Evolutionary conservation across 2,113 vertebrate species (phyloP).

Genomic region (Emydura subglobosa): DNA sequence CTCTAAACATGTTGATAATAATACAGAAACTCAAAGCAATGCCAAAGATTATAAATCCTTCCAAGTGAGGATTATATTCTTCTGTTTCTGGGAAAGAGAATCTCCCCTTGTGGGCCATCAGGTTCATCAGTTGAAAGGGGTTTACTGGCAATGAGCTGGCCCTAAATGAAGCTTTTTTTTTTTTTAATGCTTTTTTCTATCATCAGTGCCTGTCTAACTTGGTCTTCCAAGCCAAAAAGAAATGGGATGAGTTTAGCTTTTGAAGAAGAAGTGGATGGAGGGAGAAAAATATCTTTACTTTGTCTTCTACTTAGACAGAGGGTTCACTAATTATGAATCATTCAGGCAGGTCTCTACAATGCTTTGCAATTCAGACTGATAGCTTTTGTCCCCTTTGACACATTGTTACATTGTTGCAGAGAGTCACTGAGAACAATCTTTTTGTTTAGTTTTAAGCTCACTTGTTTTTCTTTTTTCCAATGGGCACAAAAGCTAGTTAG

Average conservation of each 20-base stretch:
- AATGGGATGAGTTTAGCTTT: background rate
- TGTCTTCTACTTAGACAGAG: background rate
- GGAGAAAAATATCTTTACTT: background rate
- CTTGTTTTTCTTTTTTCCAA: fast-evolving
- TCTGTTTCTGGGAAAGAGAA: background rate
- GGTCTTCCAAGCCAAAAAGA: background rate
- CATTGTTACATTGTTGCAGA: background rate
- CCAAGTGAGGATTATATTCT: background rate
- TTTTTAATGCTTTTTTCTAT: background rate
- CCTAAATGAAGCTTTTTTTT: background rate
- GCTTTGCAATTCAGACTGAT: background rate
- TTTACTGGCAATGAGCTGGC: background rate
- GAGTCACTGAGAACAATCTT: background rate
- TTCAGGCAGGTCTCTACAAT: background rate
- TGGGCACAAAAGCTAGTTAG: background rate
- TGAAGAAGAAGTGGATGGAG: background rate
- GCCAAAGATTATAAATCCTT: background rate
- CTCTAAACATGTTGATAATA: background rate
- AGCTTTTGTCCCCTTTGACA: background rate
- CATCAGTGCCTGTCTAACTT: background rate
- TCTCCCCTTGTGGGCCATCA: background rate
- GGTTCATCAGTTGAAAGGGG: background rate
- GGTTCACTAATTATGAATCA: background rate
- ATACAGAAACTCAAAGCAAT: background rate
- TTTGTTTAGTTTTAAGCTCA: background rate